These are phyloP conservation scores for Drosophila kanapiae DNA, from an alignment of 1,140 invertebrate species.

Conservation along the genomic window DNA sequence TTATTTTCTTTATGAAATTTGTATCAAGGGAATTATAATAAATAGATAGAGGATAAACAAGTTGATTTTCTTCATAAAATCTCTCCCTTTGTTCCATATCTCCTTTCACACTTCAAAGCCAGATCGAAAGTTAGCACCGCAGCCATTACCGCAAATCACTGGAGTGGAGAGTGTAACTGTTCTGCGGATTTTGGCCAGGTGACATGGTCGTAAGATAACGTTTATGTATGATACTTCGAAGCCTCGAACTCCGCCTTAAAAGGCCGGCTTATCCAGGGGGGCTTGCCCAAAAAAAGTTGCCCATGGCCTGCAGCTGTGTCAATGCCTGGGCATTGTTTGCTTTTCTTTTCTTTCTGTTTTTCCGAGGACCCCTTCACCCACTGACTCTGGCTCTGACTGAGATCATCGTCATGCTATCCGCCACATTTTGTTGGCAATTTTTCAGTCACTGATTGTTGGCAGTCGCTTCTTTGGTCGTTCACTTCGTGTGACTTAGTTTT, in stretches of 20 bases:
- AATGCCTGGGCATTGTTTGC: conserved; percentile 48
- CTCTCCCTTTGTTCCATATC: neutral
- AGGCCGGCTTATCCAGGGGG: conserved; percentile 51
- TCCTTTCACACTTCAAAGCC: conserved; percentile 15
- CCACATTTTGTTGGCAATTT: conserved; percentile 73
- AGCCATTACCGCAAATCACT: conserved; percentile 41
- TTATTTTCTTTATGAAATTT: too few species aligned
- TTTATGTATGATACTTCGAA: conserved; percentile 49
- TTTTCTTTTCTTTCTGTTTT: conserved; percentile 8
- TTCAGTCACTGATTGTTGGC: conserved; percentile 68
- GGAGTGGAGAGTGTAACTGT: conserved; percentile 50
- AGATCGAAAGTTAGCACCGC: conserved; percentile 14
- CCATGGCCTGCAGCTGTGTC: conserved; percentile 68
- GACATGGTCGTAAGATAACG: conserved; percentile 51
- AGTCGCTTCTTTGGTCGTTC: conserved; percentile 48
- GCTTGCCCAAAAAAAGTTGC: conserved; percentile 44
- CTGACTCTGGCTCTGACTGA: conserved; percentile 15
- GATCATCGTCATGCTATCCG: conserved; percentile 52
- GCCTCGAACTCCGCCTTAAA: conserved; percentile 33
- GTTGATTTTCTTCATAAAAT: neutral
- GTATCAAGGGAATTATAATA: neutral
- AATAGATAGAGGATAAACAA: too few species aligned
- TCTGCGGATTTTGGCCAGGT: conserved; percentile 32
- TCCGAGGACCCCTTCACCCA: conserved; percentile 23
- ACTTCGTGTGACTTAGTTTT: conserved; percentile 76